Evolutionary conservation across 2,113 vertebrate species (phyloP), one percentile per base, ranked within the genome.

Genomic region (Antechinus flavipes): DNA sequence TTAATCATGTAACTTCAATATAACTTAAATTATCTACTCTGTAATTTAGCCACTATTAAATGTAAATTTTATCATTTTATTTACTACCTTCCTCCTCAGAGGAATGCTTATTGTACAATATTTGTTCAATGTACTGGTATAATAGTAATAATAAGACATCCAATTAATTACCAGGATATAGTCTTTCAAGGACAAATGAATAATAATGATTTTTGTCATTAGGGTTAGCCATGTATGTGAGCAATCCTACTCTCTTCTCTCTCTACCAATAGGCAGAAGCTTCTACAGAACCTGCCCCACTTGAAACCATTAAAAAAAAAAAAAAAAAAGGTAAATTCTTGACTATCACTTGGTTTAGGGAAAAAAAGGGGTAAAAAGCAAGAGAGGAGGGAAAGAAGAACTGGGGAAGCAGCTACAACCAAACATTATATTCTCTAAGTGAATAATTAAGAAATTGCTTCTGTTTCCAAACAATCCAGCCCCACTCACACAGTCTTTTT

Each of bases 11-110:
- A 22, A 84, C 7, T 84, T 84, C 61, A 68, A 68, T 68, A 30
- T 68, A 68, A 68, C 4, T 68, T 68, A 68, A 68, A 68, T 68
- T 42, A 42, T 42, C 30, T 76, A 76, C 4, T 7, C 35, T 76
- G 14, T n/a, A n/a, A 76, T 76, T 84, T 84, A 84, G 68, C n/a
- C 68, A 84, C n/a, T 76, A 76, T 76, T 76, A 76, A 76, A 76
- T 76, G 35, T n/a, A 76, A n/a, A 76, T 76, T 76, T n/a, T n/a
- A 76, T 84, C 35, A 84, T 84, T 84, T 84, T 95, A 68, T 94
- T 94, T 91, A 91, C 94, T 68, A 55, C 56, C 58, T 76, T 95
- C 68, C 95, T 94, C 91, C 89, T 89, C 53, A 56, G 91, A 91
- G 96, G 53, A 91, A 93, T 84, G 35, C 30, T 35, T n/a, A 84